Base-by-base conservation (phyloP, 2,888 invertebrate genomes). In the Rosalia funebris region DNA sequence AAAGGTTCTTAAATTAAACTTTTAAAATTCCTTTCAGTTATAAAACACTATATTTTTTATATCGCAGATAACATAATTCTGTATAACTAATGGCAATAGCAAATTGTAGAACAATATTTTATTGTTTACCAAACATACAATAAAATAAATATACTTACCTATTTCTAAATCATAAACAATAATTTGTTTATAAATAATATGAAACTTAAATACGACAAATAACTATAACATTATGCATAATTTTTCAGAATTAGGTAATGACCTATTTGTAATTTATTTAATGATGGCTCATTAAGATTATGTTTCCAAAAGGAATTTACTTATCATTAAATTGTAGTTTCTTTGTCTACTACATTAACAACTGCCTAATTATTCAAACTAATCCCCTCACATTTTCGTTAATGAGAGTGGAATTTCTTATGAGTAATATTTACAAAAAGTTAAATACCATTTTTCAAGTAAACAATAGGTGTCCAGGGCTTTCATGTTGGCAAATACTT, bases 101-200 rank as follows among this genome's bases (percentile, higher is more conserved):
- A 48, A 36, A 11, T 48, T 48, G 37, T 20, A 17, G 48, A n/a
- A n/a, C 36, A 25, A 31, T 48, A 48, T 48, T 48, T 48, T 36
- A 48, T 48, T 48, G 36, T 48, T 48, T 48, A 48, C 36, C 32
- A 48, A 48, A 48, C 48, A 36, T 17, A 31, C 15, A 46, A 11
- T 19, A 36, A 17, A 48, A 48, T 37, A 12, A 14, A 37, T 25
- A 48, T 36, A 48, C 20, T 17, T 5, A 17, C 19, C 17, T 31
- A 37, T 48, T 48, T 48, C 36, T n/a, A 36, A 48, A 48, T 34
- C 10, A 19, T 36, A 48, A 48, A 48, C 37, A 48, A 19, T 20
- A 14, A 37, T 48, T 25, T 48, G 17, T 48, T 37, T 48, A 36
- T 48, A 48, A 48, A 48, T 48, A 20, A 19, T 36, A 19, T 36